Percentiles rank a stretch among this genome's conserved stretches.
Conservation (phyloP, 2,113 vertebrate genomes). For the Condylura cristata region DNA sequence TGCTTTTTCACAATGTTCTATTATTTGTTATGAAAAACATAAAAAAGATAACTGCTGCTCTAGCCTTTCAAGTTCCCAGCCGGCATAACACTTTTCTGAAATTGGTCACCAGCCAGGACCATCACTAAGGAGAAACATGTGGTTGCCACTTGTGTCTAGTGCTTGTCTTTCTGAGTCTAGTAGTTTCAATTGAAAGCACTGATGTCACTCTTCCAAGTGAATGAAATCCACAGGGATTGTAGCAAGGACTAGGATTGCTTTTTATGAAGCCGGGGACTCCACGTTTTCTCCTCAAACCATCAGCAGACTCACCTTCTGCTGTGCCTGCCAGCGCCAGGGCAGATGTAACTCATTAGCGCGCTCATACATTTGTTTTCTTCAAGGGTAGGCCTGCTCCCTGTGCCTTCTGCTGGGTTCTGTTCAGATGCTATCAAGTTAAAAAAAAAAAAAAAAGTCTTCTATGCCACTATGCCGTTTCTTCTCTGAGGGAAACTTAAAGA, state of each 20-base stretch:
- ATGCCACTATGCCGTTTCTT: neutral
- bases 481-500: slow-evolving; percentile 29
- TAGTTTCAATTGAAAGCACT: slow-evolving; percentile 18
- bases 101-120: slow-evolving; percentile 51
- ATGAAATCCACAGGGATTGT: slow-evolving; percentile 42
- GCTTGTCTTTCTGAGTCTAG: slow-evolving; percentile 25
- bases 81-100: slow-evolving; percentile 22
- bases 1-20: slow-evolving; percentile 66
- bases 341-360: slow-evolving; percentile 58
- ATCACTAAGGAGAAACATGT: slow-evolving; percentile 63
- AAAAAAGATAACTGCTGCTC: slow-evolving; percentile 36
- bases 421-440: neutral
- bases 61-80: slow-evolving; percentile 51
- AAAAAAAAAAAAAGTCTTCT: neutral
- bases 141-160: slow-evolving; percentile 37
- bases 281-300: neutral
- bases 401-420: neutral
- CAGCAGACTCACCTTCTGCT: slow-evolving; percentile 37
- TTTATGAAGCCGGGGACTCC: slow-evolving; percentile 32
- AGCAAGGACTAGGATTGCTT: slow-evolving; percentile 63
- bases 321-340: neutral
- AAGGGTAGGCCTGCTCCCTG: neutral
- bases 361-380: slow-evolving; percentile 32
- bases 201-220: slow-evolving; percentile 46
- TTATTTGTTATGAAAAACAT: slow-evolving; percentile 70